phyloP scores from a whole-genome alignment of 2,797 vertebrate species.

The Leucoraja ocellata region DNA sequence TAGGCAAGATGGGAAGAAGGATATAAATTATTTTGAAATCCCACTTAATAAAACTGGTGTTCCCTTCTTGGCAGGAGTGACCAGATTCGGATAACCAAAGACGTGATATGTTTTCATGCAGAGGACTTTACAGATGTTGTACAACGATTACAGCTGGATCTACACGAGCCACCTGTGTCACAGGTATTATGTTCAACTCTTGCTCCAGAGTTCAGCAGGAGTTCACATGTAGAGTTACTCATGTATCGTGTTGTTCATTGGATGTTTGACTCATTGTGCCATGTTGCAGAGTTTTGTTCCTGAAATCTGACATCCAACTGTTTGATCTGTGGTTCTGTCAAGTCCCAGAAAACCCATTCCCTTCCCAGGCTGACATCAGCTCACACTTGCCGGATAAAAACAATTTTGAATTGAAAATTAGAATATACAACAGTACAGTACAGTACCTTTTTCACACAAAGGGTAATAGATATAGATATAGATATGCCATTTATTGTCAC shows the following conservation, averaged over 20 bases:
- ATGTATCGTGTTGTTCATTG: neutral
- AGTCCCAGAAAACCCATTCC: no score
- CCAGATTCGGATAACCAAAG: constrained; percentile 92
- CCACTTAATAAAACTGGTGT: neutral
- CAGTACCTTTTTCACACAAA: no score
- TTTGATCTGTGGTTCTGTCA: neutral
- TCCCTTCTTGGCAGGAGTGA: constrained; percentile 65
- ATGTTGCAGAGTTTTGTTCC: neutral
- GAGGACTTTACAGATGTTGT: constrained; percentile 93
- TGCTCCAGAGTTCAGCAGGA: neutral
- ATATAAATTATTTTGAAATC: neutral
- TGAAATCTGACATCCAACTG: no score
- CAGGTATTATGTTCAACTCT: constrained; percentile 68
- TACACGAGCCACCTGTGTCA: constrained; percentile 94
- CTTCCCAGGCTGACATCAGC: no score
- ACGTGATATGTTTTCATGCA: constrained; percentile 94
- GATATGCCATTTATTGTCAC: no score
- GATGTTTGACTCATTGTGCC: neutral
- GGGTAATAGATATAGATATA: no score
- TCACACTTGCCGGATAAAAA: no score
- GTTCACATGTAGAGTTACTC: neutral
- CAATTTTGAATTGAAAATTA: no score
- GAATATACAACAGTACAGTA: no score
- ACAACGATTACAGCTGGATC: constrained; percentile 88
- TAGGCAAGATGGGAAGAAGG: no score